A percentile compares a stretch with the other conserved stretches of the same genome.
Evolutionary conservation across 2,888 invertebrate species (phyloP).

Genomic region (Tetanocera ferruginea): DNA sequence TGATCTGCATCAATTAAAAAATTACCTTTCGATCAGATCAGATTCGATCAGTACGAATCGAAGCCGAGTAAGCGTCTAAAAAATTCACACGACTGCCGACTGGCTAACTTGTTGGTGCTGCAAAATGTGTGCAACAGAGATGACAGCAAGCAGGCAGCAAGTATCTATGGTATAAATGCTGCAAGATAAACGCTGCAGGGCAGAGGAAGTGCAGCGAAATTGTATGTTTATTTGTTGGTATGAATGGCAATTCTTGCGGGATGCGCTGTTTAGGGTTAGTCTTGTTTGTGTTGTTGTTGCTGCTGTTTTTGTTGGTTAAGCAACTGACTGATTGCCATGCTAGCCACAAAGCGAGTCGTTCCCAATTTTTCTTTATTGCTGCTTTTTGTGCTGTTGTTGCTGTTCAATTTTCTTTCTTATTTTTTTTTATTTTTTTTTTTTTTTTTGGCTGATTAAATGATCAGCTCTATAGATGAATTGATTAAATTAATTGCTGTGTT

Average conservation of each 20-base stretch:
- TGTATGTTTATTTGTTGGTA: background rate
- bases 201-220: constrained; percentile 9
- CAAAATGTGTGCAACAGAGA: constrained; percentile 11
- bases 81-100: constrained; percentile 26
- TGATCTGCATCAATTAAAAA: constrained; percentile 62
- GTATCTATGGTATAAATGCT: background rate
- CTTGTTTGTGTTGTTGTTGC: constrained; percentile 7
- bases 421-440: constrained; percentile 24
- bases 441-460: constrained; percentile 35
- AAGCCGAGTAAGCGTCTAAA: constrained; percentile 43
- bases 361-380: constrained; percentile 22
- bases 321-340: constrained; percentile 26
- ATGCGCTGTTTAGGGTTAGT: background rate
- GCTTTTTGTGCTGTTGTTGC: constrained; percentile 1
- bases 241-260: background rate
- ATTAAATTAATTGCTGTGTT: constrained; percentile 56
- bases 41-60: constrained; percentile 45
- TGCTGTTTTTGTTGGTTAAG: constrained; percentile 24
- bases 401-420: constrained; percentile 4
- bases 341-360: constrained; percentile 38
- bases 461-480: constrained; percentile 52
- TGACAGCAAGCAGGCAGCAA: background rate
- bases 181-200: background rate
- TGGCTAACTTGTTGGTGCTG: background rate
- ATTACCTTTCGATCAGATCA: constrained; percentile 63